Percentiles rank a stretch among this genome's conserved stretches.
Evolutionary conservation across 2,113 vertebrate genomes (phyloP).

Genomic region (Gulo gulo): DNA sequence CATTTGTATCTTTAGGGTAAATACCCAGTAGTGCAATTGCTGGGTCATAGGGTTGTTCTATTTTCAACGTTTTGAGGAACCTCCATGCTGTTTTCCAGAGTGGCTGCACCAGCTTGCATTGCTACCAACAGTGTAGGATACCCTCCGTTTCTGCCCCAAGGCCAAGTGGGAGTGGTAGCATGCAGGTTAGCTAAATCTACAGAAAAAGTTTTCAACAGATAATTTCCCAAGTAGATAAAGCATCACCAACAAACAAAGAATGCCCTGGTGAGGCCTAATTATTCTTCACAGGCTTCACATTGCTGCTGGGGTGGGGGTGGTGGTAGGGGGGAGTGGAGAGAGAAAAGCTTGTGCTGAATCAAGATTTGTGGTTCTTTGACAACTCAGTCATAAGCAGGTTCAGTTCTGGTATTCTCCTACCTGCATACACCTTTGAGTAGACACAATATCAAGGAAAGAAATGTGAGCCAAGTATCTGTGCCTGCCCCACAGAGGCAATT

Average conservation of each 20-base stretch:
- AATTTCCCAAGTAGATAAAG: background rate
- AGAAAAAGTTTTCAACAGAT: background rate
- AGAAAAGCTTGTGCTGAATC: background rate
- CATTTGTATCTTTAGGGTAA: no score
- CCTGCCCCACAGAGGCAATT: background rate
- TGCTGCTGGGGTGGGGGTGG: no score
- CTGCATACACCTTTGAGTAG: background rate
- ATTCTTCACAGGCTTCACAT: background rate
- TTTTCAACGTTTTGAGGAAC: no score
- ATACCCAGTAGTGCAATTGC: no score
- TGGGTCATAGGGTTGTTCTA: no score
- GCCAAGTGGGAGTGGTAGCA: background rate
- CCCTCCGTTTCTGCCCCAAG: background rate
- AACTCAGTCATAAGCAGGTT: background rate
- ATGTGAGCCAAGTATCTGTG: background rate
- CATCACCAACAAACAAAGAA: background rate
- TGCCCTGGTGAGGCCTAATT: background rate
- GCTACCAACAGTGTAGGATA: no score
- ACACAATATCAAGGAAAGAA: background rate
- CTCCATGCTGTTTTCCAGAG: no score
- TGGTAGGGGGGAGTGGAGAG: background rate
- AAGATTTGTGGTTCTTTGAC: background rate
- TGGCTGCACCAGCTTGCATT: no score
- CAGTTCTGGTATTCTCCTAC: background rate
- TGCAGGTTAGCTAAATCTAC: background rate